Base-by-base conservation (phyloP, 2,797 vertebrate genomes). In the Gobionotothen gibberifrons region DNA sequence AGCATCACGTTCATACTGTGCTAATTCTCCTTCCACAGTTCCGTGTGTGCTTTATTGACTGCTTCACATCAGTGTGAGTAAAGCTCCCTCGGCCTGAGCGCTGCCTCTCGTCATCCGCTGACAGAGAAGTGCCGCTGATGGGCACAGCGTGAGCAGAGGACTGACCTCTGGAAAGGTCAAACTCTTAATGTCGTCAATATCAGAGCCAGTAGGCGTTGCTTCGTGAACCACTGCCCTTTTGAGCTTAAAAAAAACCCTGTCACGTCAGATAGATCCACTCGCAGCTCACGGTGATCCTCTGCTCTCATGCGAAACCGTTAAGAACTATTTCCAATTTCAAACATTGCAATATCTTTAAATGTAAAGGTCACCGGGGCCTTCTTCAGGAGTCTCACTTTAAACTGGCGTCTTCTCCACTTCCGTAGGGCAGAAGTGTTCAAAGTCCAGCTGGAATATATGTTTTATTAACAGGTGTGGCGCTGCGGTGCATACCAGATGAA, bases 401-500 rank as follows among this genome's bases (percentile, higher is more conserved):
- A 49, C 67, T 58, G 66, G 58, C 16, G 47, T 49, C 57, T 59
- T 69, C 57, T 77, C 65, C n/a, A 51, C 72, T 47, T 74, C 76
- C 19, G 14, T n/a, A 60, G 63, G 78, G 74, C 61, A 71, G 47
- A 80, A 72, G 66, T 83, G 88, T 94, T 93, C 91, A 93, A 92
- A 92, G 90, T 92, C 82, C 82, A 82, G 83, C 83, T 71, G 72
- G 54, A 83, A 76, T 66, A 76, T 66, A 94, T 94, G 90, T 94
- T 94, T 94, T 92, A 94, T 94, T 93, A 93, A 94, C 82, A 90
- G 81, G 89, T 90, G 74, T 76, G 70, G 77, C 62, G 82, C 83
- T 68, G 81, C 6, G 13, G 62, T 80, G 88, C 85, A 92, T 89
- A 91, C 81, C 86, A 74, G 78, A 93, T 93, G 87, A 91, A 80